These are phyloP conservation scores for Phengaris arion DNA, from an alignment of 2,888 invertebrate species.

Conservation along the genomic window DNA sequence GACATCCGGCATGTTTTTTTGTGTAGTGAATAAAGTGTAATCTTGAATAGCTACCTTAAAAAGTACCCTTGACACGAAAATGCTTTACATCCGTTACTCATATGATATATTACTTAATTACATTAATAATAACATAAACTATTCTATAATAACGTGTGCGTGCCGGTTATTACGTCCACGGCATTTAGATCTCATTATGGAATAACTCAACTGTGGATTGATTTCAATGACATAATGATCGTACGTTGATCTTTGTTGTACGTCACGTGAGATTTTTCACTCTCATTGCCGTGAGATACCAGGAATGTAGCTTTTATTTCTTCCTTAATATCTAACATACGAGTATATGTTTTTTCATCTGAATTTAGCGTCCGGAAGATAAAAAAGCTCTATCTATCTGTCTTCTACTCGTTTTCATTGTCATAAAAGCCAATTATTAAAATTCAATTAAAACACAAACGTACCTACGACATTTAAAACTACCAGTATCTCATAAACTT, in stretches of 20 bases:
- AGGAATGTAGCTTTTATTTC: background rate
- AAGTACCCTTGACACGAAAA: background rate
- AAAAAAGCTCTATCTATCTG: no score
- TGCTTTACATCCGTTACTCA: background rate
- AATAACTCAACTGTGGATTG: slow-evolving; percentile 36
- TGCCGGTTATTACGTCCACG: slow-evolving; percentile 32
- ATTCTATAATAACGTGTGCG: slow-evolving; percentile 32
- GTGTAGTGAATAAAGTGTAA: no score
- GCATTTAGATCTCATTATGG: slow-evolving; percentile 35
- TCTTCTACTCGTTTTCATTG: no score
- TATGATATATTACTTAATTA: slow-evolving; percentile 3
- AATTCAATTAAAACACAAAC: no score
- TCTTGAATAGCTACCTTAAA: background rate
- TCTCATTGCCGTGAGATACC: background rate
- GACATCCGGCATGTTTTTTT: no score
- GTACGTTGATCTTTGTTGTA: slow-evolving; percentile 41
- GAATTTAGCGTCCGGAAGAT: no score
- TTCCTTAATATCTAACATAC: background rate
- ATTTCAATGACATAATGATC: slow-evolving; percentile 42
- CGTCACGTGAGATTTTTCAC: slow-evolving; percentile 30
- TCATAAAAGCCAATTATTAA: no score
- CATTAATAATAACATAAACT: background rate
- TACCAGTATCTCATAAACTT: no score
- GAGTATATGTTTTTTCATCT: no score
- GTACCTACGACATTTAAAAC: no score